Evolutionary conservation across 2,797 vertebrate species (phyloP).

Genomic region (Micropoecilia bifurca): DNA sequence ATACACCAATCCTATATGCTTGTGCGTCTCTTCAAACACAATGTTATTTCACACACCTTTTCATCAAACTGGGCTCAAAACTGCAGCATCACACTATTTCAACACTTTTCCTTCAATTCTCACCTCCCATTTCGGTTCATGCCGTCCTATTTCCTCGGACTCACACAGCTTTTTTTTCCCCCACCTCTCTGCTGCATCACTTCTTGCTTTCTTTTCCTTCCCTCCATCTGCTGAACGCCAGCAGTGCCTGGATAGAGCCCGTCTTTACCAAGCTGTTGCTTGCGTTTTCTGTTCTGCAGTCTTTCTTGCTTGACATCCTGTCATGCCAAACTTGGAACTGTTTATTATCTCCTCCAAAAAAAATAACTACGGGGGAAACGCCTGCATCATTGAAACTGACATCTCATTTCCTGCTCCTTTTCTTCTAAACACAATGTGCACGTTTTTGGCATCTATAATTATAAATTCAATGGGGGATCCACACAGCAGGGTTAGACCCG

Average conservation of each 20-base stretch:
- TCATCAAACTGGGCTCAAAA: constrained; percentile 11
- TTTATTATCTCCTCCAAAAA: constrained; percentile 70
- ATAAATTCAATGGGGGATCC: constrained; percentile 50
- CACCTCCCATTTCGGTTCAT: constrained; percentile 39
- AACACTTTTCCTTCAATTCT: constrained; percentile 53
- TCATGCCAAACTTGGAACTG: constrained; percentile 66
- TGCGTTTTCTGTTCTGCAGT: constrained; percentile 47
- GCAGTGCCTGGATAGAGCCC: constrained; percentile 52
- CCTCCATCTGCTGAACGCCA: constrained; percentile 71
- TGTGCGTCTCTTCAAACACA: constrained; percentile 19
- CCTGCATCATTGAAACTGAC: constrained; percentile 75
- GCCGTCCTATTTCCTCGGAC: constrained; percentile 55
- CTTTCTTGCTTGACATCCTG: constrained; percentile 67
- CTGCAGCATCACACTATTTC: constrained; percentile 22
- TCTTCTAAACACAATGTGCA: constrained; percentile 72
- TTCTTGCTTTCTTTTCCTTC: constrained; percentile 45
- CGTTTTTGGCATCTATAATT: constrained; percentile 73
- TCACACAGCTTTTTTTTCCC: constrained; percentile 38
- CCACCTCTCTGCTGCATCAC: constrained; percentile 70
- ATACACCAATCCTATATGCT: constrained; percentile 2
- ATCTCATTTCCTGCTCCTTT: constrained; percentile 75
- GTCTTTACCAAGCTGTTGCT: constrained; percentile 74
- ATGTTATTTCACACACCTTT: constrained; percentile 16
- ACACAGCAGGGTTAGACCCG: constrained; percentile 39
- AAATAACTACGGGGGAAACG: constrained; percentile 70